These are phyloP conservation scores for Dryas iulia DNA, from an alignment of 1,140 invertebrate genomes.

Conservation along the genomic window DNA sequence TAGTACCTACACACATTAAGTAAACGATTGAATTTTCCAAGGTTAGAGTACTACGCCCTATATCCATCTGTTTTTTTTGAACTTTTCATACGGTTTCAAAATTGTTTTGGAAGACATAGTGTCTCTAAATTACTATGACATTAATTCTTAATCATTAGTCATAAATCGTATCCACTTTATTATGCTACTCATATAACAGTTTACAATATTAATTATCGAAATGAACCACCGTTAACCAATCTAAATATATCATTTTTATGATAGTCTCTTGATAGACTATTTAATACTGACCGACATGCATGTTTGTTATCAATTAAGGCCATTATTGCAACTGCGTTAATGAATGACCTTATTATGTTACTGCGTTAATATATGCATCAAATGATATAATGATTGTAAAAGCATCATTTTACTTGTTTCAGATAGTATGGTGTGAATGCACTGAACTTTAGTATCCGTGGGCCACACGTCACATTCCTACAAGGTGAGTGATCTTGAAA, in stretches of 20 bases:
- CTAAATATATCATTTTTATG: neutral
- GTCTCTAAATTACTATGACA: too few relatives aligned
- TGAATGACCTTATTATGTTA: constrained; percentile 35
- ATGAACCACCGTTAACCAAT: too few relatives aligned
- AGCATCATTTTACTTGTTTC: constrained; percentile 45
- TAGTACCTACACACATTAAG: too few relatives aligned
- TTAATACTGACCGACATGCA: constrained; percentile 2
- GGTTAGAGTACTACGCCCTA: too few relatives aligned
- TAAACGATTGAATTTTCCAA: too few relatives aligned
- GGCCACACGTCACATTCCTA: constrained; percentile 11
- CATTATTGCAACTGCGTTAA: constrained; percentile 32
- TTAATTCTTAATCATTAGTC: too few relatives aligned
- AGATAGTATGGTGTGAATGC: constrained; percentile 58
- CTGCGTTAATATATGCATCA: constrained; percentile 29
- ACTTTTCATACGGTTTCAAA: too few relatives aligned
- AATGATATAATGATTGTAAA: constrained; percentile 31
- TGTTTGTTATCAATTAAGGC: constrained; percentile 37
- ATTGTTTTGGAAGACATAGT: too few relatives aligned
- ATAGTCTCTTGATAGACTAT: neutral
- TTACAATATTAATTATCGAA: too few relatives aligned
- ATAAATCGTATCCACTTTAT: neutral
- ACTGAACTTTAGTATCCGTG: constrained; percentile 42
- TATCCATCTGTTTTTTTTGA: too few relatives aligned
- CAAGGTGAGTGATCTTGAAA: constrained; percentile 3
- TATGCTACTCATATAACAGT: neutral